Base-by-base conservation (phyloP, 2,888 invertebrate genomes). In the Cyrtodaria siliqua region DNA sequence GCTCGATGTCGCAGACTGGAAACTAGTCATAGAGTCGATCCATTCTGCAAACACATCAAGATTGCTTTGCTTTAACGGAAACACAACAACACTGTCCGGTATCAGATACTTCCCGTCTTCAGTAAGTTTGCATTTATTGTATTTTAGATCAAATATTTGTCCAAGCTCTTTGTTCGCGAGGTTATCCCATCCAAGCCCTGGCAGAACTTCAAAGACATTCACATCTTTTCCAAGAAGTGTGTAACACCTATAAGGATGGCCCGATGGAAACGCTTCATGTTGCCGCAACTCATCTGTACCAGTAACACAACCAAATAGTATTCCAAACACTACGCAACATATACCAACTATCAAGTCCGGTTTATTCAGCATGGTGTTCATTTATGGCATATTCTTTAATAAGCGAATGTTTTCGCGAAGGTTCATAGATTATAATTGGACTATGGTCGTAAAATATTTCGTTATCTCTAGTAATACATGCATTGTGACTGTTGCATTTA, bases 171-270 rank as follows among this genome's bases (percentile, higher is more conserved):
- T 26, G 40, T 82, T 82, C 3, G 44, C 55, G 6, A 82, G 50
- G 44, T 82, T 82, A 49, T 82, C 82, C 69, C 72, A 82, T 6
- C 82, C 82, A 27, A 18, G 12, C 2, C 79, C 79, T 0, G 82
- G 82, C 8, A 82, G 60, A 16, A 61, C 75, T 50, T 79, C 79
- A 23, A 78, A 56, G 12, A 38, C 23, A 14, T 24, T 18, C 6
- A 56, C 56, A 1, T 56, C 33, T 8, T 16, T 29, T n/a, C 56
- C 56, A n/a, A 56, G 38, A 29, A 26, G 18, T 16, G 29, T 20
- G 20, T 16, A 14, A 18, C 56, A 56, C 27, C 56, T 8, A n/a
- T 56, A 33, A 1, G 56, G 56, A n/a, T 24, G 24, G 1, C 56
- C 33, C 2, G 2, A 1, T 18, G 56, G 56, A 20, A 20, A 18